Base-by-base conservation (phyloP, 2,797 vertebrate species). In the Sebastiscus albofasciatus region DNA sequence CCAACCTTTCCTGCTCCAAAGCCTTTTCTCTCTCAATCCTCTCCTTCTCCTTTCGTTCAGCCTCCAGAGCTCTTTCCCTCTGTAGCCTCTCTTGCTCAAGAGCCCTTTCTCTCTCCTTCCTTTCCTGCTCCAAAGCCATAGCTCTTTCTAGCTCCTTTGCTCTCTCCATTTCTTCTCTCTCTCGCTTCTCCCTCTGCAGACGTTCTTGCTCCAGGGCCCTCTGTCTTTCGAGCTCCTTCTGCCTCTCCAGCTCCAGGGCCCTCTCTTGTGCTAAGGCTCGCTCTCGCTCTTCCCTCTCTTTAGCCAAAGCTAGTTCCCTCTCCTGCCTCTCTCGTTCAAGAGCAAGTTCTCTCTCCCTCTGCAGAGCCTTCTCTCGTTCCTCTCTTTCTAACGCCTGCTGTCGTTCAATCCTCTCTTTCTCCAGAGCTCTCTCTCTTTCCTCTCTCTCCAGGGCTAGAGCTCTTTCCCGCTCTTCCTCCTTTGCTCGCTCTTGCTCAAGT, bases 341-440 rank as follows among this genome's bases (percentile, higher is more conserved):
- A 87, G 89, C 90, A 18, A 91, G 84, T 77, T 90, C 79, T 55
- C 77, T 79, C 64, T 94, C 92, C 61, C 60, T 56, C 80, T 91
- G 83, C 77, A 91, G 75, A 62, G 90, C 90, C 33, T 80, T 93
- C 72, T 93, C 92, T 75, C 59, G 81, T 68, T 92, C 94, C 42
- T 92, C 87, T 82, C 80, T 90, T 80, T 92, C 94, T 36, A 96
- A 89, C 49, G 92, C 94, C 83, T 91, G 91, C 82, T 93, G 90
- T 22, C 42, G 83, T 74, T 92, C 89, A 69, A 92, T 61, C 61
- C 82, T 81, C 69, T 94, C 93, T 62, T 24, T 87, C 59, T 93
- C 92, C 27, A 92, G 74, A 82, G 89, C 89, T 34, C 69, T 81
- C 71, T 94, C 88, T 42, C 62, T 89, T 79, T 94, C 90, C 55